phyloP scores from a whole-genome alignment of 2,113 vertebrate species.

The Paramisgurnus dabryanus region DNA sequence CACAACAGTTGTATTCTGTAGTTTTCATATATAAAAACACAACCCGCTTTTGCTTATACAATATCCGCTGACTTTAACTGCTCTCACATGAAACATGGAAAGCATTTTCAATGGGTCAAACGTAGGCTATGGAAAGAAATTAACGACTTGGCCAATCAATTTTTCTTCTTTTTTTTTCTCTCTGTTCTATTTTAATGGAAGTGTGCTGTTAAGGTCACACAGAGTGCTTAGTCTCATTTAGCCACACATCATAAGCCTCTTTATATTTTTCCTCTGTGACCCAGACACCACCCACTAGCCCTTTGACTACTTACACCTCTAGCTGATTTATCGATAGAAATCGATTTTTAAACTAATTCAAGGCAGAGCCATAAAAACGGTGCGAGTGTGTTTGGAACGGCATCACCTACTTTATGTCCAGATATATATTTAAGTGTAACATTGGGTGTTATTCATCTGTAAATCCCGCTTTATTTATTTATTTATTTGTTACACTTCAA shows the following conservation, averaged over 20 bases:
- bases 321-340: slow-evolving; percentile 62
- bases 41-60: slow-evolving; percentile 6
- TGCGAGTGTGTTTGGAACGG: slow-evolving; percentile 24
- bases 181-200: slow-evolving; percentile 56
- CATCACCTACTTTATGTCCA: not conserved
- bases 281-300: slow-evolving; percentile 39
- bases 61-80: not conserved
- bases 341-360: slow-evolving; percentile 56
- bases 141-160: slow-evolving; percentile 62
- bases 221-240: slow-evolving; percentile 41
- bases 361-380: slow-evolving; percentile 57
- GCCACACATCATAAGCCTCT: slow-evolving; percentile 13
- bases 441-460: not conserved
- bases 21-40: not conserved
- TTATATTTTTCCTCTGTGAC: slow-evolving; percentile 26
- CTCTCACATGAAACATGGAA: slow-evolving; percentile 4
- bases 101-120: slow-evolving; percentile 3
- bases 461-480: slow-evolving; percentile 1
- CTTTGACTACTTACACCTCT: slow-evolving; percentile 25
- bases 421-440: not conserved
- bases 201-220: slow-evolving; percentile 43
- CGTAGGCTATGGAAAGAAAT: slow-evolving; percentile 47
- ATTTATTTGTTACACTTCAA: not conserved
- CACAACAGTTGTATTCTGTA: not conserved
- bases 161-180: slow-evolving; percentile 58